These are phyloP conservation scores for Carposina sasakii DNA, from an alignment of 1,140 invertebrate genomes.

Conservation along the genomic window DNA sequence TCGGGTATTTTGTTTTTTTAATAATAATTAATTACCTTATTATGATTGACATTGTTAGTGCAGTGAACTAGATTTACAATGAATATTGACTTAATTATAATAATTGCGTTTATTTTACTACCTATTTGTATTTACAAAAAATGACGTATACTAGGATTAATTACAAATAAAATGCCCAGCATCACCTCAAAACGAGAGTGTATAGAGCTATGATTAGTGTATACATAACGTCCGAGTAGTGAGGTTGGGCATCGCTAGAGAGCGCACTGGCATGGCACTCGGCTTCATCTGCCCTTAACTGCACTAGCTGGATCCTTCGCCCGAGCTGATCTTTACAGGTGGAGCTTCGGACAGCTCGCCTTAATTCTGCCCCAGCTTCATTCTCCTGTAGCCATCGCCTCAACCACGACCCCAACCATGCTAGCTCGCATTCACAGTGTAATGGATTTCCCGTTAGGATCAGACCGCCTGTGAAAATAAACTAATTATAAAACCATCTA, in stretches of 20 bases:
- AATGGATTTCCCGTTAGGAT: slow-evolving; percentile 88
- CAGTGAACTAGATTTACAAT: too few relatives aligned
- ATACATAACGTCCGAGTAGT: slow-evolving; percentile 46
- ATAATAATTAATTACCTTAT: too few relatives aligned
- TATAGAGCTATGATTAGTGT: slow-evolving; percentile 39
- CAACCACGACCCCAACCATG: slow-evolving; percentile 92
- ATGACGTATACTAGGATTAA: too few relatives aligned
- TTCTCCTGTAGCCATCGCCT: slow-evolving; percentile 81
- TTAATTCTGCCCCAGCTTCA: slow-evolving; percentile 61
- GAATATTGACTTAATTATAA: too few relatives aligned
- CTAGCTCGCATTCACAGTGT: slow-evolving; percentile 89
- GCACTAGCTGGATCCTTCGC: slow-evolving; percentile 77
- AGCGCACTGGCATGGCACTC: slow-evolving; percentile 84
- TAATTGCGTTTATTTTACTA: too few relatives aligned
- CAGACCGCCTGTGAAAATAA: slow-evolving; percentile 79
- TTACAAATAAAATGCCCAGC: too few relatives aligned
- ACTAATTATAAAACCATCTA: too few relatives aligned
- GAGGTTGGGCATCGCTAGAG: slow-evolving; percentile 72
- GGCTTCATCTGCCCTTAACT: slow-evolving; percentile 82
- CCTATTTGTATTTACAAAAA: too few relatives aligned
- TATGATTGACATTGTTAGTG: too few relatives aligned
- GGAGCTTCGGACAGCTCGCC: slow-evolving; percentile 69
- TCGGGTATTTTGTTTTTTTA: too few relatives aligned
- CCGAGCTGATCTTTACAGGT: slow-evolving; percentile 78
- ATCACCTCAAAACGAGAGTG: slow-evolving; percentile 57